These are phyloP conservation scores for Nasonia vitripennis DNA, from an alignment of 1,140 invertebrate species.

Conservation along the genomic window DNA sequence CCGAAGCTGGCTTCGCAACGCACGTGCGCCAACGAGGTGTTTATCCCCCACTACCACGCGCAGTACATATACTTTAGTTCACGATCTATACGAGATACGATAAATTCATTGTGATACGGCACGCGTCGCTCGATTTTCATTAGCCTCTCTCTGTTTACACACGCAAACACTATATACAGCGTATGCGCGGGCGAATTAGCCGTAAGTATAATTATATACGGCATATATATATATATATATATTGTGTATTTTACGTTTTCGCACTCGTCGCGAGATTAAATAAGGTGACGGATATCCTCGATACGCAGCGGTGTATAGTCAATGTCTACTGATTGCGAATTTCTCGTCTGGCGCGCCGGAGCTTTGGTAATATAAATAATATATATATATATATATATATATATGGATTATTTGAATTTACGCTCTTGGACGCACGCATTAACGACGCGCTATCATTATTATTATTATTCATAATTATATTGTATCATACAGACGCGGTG, in stretches of 20 bases:
- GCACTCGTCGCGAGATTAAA: too few species aligned
- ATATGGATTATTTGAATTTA: not conserved
- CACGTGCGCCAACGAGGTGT: not conserved
- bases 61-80: not conserved
- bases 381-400: not conserved
- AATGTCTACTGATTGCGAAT: not conserved
- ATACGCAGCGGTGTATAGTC: too few species aligned
- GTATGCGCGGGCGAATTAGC: not conserved
- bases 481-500: not conserved
- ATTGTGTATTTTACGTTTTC: too few species aligned
- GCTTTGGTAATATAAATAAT: not conserved
- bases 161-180: not conserved
- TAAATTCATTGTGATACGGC: conserved; percentile 42
- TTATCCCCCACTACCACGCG: too few species aligned
- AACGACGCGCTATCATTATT: not conserved
- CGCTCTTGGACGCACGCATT: not conserved
- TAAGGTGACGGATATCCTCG: too few species aligned
- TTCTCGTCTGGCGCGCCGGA: not conserved
- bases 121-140: not conserved
- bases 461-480: not conserved
- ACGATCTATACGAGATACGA: not conserved
- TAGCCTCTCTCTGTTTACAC: not conserved
- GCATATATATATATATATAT: too few species aligned
- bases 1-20: not conserved
- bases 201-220: too few species aligned